Evolutionary conservation across 2,888 invertebrate species (phyloP).

Genomic region (Boloria euphrosyne): DNA sequence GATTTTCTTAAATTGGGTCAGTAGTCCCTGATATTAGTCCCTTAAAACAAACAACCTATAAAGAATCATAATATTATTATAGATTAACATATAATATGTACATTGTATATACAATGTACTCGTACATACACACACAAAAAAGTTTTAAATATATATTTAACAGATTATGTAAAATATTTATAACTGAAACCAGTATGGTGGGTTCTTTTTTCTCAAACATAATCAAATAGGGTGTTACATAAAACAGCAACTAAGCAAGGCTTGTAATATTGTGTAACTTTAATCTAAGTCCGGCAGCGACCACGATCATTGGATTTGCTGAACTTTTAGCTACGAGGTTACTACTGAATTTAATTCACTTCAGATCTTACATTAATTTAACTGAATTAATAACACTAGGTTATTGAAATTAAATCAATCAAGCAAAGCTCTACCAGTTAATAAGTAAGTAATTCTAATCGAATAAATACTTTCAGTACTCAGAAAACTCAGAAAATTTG

Average conservation of each 20-base stretch:
- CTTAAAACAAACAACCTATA: too few relatives aligned
- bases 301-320: conserved; percentile 29
- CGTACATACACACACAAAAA: too few relatives aligned
- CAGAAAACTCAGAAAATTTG: too few relatives aligned
- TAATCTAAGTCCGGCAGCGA: conserved; percentile 28
- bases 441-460: too few relatives aligned
- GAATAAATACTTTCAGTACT: too few relatives aligned
- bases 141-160: background rate
- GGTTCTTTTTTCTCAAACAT: background rate
- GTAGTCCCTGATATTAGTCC: too few relatives aligned
- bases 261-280: conserved; percentile 15
- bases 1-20: too few relatives aligned
- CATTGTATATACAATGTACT: too few relatives aligned
- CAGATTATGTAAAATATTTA: background rate
- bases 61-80: too few relatives aligned
- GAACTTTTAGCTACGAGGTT: conserved; percentile 23
- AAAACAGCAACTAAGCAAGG: conserved; percentile 1
- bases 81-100: too few relatives aligned
- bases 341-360: conserved; percentile 22
- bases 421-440: too few relatives aligned
- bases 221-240: background rate
- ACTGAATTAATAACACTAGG: conserved; percentile 8
- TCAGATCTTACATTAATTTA: conserved; percentile 14
- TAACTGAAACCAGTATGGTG: background rate
- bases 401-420: background rate